phyloP scores from a whole-genome alignment of 2,888 invertebrate genomes.

The Lepidochrysops patricia region DNA sequence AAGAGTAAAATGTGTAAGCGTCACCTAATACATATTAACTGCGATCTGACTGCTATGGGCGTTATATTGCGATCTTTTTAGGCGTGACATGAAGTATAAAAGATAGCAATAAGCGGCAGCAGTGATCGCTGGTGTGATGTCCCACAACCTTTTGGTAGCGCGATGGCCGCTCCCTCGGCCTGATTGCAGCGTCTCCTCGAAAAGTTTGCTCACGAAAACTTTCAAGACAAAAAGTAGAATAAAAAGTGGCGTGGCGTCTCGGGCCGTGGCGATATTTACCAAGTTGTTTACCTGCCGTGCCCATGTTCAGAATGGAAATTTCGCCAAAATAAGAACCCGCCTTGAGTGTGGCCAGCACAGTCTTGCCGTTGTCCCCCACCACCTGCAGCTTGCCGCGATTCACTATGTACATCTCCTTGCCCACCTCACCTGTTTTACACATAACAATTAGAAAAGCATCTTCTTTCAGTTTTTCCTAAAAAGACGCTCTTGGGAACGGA shows the following conservation, averaged over 20 bases:
- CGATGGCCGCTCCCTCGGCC: conserved; percentile 71
- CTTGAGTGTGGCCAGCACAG: conserved; percentile 96
- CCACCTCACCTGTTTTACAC: conserved; percentile 93
- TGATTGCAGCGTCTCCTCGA: conserved; percentile 73
- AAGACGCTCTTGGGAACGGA: no score
- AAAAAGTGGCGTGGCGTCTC: conserved; percentile 74
- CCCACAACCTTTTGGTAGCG: conserved; percentile 67
- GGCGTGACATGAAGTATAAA: conserved; percentile 7
- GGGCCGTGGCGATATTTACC: conserved; percentile 87
- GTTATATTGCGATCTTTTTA: conserved; percentile 26
- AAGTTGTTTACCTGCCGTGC: conserved; percentile 98
- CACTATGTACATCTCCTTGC: conserved; percentile 99
- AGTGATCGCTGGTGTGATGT: conserved; percentile 48
- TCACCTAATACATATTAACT: conserved; percentile 40
- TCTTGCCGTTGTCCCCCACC: conserved; percentile 95
- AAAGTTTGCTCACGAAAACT: conserved; percentile 61
- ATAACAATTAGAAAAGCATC: neutral
- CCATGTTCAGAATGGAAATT: conserved; percentile 99
- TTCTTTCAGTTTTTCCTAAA: neutral
- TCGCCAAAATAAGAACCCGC: conserved; percentile 99
- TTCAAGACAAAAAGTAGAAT: conserved; percentile 57
- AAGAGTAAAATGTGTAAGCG: conserved; percentile 47
- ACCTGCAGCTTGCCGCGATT: conserved; percentile 96
- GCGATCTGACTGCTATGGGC: conserved; percentile 43
- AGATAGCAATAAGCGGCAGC: conserved; percentile 36